Evolutionary conservation across 2,797 vertebrate species (phyloP), one percentile per base, ranked within the genome.

Genomic region (Decapterus maruadsi): DNA sequence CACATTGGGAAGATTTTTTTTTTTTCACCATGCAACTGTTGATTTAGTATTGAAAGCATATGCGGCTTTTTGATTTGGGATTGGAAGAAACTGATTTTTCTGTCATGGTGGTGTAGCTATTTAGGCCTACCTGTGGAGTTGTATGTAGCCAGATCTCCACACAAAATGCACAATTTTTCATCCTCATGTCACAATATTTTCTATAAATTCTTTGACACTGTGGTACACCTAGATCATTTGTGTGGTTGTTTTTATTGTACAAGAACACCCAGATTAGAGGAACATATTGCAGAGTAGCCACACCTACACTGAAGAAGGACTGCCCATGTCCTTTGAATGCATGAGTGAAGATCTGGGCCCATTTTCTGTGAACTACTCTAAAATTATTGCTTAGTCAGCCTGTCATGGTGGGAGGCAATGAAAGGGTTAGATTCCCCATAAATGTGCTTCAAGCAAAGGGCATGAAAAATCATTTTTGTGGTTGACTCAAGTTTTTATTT

Each of bases 191-290:
- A 69, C 46, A 26, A 26, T 26, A 62, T 20, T 57, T 20, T 17
- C 12, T 9, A 43, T 40, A 46, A 6, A 69, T 59, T 6, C 26
- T 29, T 55, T 22, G 42, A 42, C 3, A 9, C 4, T 66, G 13
- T 55, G 56, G 42, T 36, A 12, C 1, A 45, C 40, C 13, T 31
- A n/a, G 55, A 65, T 78, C 38, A 45, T 57, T n/a, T 45, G 36
- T 66, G 56, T 61, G 55, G 55, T 38, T 57, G 9, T 46, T 58
- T 58, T 63, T 42, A 56, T 4, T 55, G 40, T 40, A 14, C 68
- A 70, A 62, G 36, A 70, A 61, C 45, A 38, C 48, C 51, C 8
- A 57, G 31, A 59, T 75, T 67, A 70, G 43, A 69, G 53, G 50
- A 45, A 58, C 54, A 63, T 71, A 20, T 67, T 67, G 31, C 12